phyloP scores from a whole-genome alignment of 2,888 invertebrate genomes.

The Latrodectus elegans region DNA sequence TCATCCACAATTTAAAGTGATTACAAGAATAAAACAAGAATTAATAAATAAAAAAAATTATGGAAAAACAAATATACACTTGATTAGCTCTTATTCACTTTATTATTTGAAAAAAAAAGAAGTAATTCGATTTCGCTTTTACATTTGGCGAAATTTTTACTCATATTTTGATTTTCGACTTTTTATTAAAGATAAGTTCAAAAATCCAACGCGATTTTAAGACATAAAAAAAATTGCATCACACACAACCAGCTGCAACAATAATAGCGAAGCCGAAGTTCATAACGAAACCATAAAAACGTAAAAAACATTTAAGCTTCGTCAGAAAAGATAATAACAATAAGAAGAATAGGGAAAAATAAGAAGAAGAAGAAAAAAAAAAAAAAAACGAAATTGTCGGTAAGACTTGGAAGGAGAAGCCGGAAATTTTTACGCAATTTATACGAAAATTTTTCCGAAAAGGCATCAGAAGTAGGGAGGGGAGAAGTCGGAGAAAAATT shows the following conservation, averaged over 20 bases:
- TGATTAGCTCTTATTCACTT: slow-evolving; percentile 36
- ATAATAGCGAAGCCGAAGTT: slow-evolving; percentile 39
- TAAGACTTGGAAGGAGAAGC: slow-evolving; percentile 1
- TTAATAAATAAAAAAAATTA: not conserved
- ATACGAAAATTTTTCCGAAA: slow-evolving; percentile 19
- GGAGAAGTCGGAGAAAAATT: slow-evolving; percentile 44
- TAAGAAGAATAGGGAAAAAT: slow-evolving; percentile 39
- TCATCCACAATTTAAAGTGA: no score
- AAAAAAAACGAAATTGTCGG: slow-evolving; percentile 12
- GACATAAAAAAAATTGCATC: slow-evolving; percentile 2
- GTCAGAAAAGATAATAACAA: slow-evolving; percentile 59
- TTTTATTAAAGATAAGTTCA: not conserved
- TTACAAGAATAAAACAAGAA: no score
- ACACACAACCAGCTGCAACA: slow-evolving; percentile 38
- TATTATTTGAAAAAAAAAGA: not conserved
- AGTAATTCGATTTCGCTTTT: not conserved
- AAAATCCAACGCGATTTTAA: not conserved
- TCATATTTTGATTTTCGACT: not conserved
- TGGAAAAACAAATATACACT: not conserved
- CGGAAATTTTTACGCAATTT: slow-evolving; percentile 18
- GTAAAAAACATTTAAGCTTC: slow-evolving; percentile 43
- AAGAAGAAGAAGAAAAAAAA: slow-evolving; percentile 2
- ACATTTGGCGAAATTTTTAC: not conserved
- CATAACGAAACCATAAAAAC: slow-evolving; percentile 59
- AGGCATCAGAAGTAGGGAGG: not conserved